These are phyloP conservation scores for Campoletis sonorensis DNA, from an alignment of 1,140 invertebrate species.

Conservation along the genomic window DNA sequence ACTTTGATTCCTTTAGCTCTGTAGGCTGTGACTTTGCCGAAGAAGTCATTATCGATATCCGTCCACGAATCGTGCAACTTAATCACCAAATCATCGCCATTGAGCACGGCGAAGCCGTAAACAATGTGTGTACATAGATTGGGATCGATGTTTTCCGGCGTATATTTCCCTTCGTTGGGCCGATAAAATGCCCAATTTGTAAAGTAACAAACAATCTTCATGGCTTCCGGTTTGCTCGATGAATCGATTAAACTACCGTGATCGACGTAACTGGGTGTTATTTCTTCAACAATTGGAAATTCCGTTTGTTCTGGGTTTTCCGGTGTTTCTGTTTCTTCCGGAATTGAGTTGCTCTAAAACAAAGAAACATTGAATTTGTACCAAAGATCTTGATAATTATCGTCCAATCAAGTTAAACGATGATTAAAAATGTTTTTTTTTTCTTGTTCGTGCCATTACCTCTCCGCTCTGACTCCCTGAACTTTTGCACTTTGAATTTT, in stretches of 20 bases:
- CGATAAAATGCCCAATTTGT: constrained; percentile 87
- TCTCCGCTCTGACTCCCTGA: constrained; percentile 20
- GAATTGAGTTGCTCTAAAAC: constrained; percentile 36
- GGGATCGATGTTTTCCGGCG: constrained; percentile 81
- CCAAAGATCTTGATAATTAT: too few species aligned
- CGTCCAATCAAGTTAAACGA: too few species aligned
- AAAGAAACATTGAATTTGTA: constrained; percentile 11
- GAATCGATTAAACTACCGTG: constrained; percentile 12
- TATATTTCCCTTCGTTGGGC: constrained; percentile 81
- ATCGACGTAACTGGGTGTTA: background rate
- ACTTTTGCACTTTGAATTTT: constrained; percentile 80
- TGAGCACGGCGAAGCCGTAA: constrained; percentile 84
- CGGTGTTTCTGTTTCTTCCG: background rate
- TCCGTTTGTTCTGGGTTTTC: constrained; percentile 5
- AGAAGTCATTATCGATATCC: constrained; percentile 89
- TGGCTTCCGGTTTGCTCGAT: constrained; percentile 64
- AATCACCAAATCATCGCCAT: constrained; percentile 77
- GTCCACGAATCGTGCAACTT: constrained; percentile 84
- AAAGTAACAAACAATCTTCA: constrained; percentile 85
- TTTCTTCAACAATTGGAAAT: constrained; percentile 14
- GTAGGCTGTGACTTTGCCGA: constrained; percentile 80
- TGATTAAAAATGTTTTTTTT: too few species aligned
- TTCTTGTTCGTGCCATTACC: background rate
- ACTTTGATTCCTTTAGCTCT: constrained; percentile 82
- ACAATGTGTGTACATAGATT: constrained; percentile 85